Conservation (phyloP, 2,888 invertebrate genomes). For the Campoletis raptor region DNA sequence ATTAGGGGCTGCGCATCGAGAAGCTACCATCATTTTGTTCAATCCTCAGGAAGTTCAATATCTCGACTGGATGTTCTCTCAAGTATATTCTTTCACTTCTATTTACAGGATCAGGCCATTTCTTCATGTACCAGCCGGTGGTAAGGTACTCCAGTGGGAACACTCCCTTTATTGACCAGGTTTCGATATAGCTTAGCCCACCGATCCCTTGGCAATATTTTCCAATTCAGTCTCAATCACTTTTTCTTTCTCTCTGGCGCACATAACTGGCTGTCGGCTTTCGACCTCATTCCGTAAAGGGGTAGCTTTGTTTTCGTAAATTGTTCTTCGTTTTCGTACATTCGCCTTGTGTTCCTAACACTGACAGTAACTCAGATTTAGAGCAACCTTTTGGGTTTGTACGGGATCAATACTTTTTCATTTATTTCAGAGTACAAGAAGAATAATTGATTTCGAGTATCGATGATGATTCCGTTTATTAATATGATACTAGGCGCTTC, state of each 20-base stretch:
- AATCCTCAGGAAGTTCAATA: constrained; percentile 47
- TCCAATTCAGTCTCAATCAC: constrained; percentile 55
- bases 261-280: constrained; percentile 15
- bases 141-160: constrained; percentile 42
- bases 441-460: background rate
- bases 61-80: constrained; percentile 34
- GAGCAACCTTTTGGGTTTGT: background rate
- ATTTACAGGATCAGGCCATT: constrained; percentile 24
- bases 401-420: background rate
- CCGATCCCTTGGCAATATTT: constrained; percentile 62
- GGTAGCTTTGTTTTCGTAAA: constrained; percentile 1
- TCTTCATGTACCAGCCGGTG: constrained; percentile 28
- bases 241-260: constrained; percentile 14
- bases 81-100: constrained; percentile 29
- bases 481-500: background rate
- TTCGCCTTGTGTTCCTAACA: background rate
- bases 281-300: background rate
- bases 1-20: constrained; percentile 34
- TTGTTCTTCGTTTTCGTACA: background rate
- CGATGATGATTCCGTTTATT: background rate
- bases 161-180: constrained; percentile 39
- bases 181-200: constrained; percentile 53
- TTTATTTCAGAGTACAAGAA: background rate
- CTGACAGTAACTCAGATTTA: background rate
- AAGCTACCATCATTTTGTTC: constrained; percentile 28